Base-by-base conservation (phyloP, 2,888 invertebrate genomes). In the Agrochola circellaris region DNA sequence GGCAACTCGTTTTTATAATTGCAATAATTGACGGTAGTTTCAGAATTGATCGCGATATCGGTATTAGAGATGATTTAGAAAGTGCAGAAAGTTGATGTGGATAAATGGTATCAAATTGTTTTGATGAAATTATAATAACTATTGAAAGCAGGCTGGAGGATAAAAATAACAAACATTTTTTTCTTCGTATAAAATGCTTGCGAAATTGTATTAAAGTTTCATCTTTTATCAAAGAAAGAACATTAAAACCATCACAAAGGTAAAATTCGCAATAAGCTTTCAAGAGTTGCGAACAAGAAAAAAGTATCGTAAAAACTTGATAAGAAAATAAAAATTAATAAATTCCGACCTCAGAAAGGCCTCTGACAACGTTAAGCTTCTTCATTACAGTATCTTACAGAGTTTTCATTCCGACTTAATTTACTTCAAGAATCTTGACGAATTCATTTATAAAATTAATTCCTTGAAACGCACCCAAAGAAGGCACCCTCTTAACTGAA, bases 361-460 rank as follows among this genome's bases (percentile, higher is more conserved):
- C 71, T 86, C 84, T 83, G 78, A 83, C 75, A 76, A 77, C 83
- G 73, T 78, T 86, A 86, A 89, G 75, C 82, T 77, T 87, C 85
- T 90, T 86, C 85, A 89, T 90, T 89, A 88, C 86, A 84, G 76
- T 68, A 74, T 87, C 82, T 84, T 86, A 88, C 79, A 86, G 75
- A 89, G 91, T 91, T 91, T 79, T 89, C 89, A 88, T 90, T 91
- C 84, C 79, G 85, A 87, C 87, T 88, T 89, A 92, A 93, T 93
- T 93, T 89, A 87, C 88, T 91, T 89, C 81, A 89, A 87, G 87
- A 91, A 90, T 90, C 90, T 91, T 92, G 91, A 93, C 89, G 89
- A 91, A 93, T 93, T 92, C 83, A 93, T 92, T 94, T 92, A 92
- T 90, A 88, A 91, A 92, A 93, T 93, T 93, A 91, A 93, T 93